phyloP scores from a whole-genome alignment of 2,888 invertebrate genomes.

The Proisotoma minuta region DNA sequence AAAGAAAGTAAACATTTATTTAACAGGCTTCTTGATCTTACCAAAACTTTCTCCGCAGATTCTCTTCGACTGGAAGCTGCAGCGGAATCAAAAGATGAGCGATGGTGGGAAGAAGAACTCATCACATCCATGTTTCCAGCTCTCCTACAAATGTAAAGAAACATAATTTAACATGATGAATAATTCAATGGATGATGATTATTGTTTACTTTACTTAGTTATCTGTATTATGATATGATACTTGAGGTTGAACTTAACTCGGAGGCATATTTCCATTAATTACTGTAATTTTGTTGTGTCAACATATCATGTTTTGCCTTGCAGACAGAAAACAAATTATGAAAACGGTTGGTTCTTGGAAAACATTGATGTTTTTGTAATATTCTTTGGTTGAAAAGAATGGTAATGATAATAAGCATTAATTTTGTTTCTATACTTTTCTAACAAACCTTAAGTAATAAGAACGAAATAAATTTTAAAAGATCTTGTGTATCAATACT shows the following conservation, averaged over 20 bases:
- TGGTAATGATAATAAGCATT: no score
- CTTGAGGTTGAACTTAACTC: neutral
- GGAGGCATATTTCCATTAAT: no score
- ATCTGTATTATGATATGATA: neutral
- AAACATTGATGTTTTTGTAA: no score
- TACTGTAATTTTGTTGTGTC: neutral
- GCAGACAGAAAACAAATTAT: neutral
- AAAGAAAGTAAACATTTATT: neutral
- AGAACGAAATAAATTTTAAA: no score
- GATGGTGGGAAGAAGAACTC: constrained; percentile 35
- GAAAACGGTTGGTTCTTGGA: no score
- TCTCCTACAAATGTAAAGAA: constrained; percentile 1
- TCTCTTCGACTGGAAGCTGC: constrained; percentile 36
- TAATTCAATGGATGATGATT: neutral
- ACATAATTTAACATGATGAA: neutral
- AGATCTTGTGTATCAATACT: no score
- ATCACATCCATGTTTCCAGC: constrained; percentile 29
- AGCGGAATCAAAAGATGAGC: constrained; percentile 37
- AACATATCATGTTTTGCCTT: neutral
- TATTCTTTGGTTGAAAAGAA: no score
- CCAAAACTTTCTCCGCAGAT: constrained; percentile 36
- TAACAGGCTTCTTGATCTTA: constrained; percentile 13
- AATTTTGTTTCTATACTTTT: no score
- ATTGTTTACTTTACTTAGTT: neutral
- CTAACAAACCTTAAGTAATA: no score